These are phyloP conservation scores for Enchytraeus crypticus DNA, from an alignment of 2,888 invertebrate species.

Conservation along the genomic window DNA sequence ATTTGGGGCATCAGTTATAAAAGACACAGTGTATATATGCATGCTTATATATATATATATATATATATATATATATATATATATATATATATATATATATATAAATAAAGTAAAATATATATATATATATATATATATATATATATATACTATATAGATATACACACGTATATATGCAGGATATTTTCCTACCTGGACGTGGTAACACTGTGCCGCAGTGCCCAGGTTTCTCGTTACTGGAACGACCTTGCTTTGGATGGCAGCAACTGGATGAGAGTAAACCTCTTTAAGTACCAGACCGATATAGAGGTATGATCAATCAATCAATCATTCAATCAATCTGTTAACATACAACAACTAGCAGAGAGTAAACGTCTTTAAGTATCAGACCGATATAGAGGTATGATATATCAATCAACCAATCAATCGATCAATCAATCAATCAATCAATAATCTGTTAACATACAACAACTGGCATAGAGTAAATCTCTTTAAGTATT, in stretches of 20 bases:
- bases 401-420: too few species aligned
- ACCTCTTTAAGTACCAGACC: conserved; percentile 93
- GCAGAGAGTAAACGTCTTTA: too few species aligned
- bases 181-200: conserved; percentile 80
- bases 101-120: too few species aligned
- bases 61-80: background rate
- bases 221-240: conserved; percentile 75
- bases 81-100: background rate
- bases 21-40: too few species aligned
- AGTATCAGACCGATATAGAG: conserved; percentile 96
- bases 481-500: conserved; percentile 96
- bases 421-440: too few species aligned
- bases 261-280: conserved; percentile 98
- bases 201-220: conserved; percentile 86
- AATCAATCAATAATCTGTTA: too few species aligned
- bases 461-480: conserved; percentile 98
- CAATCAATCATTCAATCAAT: too few species aligned
- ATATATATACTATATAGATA: background rate
- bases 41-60: background rate
- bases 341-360: too few species aligned
- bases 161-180: background rate
- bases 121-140: background rate
- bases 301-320: conserved; percentile 99
- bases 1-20: too few species aligned
- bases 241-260: conserved; percentile 94